Conservation (phyloP, 2,113 vertebrate species). For the Protomyctophum bolini region DNA sequence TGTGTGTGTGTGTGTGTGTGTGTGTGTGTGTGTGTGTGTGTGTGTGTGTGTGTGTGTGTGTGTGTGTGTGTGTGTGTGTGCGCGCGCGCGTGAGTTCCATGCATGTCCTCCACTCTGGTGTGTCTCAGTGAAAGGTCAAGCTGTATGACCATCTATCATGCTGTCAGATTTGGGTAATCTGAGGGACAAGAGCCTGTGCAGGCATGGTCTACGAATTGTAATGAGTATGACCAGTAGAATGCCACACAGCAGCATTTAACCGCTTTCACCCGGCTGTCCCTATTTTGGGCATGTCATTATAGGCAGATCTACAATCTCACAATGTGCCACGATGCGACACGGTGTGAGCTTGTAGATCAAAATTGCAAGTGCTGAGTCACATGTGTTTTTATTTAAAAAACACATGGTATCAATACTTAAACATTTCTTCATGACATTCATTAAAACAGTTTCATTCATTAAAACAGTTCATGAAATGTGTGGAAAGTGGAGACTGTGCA, state of each 20-base stretch:
- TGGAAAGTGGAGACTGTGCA: no score
- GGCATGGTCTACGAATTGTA: constrained; percentile 1
- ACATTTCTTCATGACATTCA: no score
- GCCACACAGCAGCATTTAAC: neutral
- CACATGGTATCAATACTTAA: no score
- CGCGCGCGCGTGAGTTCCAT: neutral
- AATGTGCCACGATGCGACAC: no score
- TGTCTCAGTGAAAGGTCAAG: constrained; percentile 53
- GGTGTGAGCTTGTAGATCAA: no score
- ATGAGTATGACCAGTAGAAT: constrained; percentile 3
- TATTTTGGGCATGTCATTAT: no score
- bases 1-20: neutral
- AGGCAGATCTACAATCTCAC: no score
- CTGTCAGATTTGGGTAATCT: constrained; percentile 58
- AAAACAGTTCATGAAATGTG: no score
- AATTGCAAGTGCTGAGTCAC: no score
- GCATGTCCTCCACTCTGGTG: constrained; percentile 4
- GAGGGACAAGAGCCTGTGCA: constrained; percentile 3
- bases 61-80: neutral
- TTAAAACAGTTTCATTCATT: no score
- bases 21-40: neutral
- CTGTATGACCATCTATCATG: constrained; percentile 66
- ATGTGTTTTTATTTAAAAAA: no score
- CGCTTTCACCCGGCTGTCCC: no score
- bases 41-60: neutral